A percentile compares a stretch with the other conserved stretches of the same genome.
phyloP scores from a whole-genome alignment of 2,113 vertebrate genomes.

The Platichthys stellatus region DNA sequence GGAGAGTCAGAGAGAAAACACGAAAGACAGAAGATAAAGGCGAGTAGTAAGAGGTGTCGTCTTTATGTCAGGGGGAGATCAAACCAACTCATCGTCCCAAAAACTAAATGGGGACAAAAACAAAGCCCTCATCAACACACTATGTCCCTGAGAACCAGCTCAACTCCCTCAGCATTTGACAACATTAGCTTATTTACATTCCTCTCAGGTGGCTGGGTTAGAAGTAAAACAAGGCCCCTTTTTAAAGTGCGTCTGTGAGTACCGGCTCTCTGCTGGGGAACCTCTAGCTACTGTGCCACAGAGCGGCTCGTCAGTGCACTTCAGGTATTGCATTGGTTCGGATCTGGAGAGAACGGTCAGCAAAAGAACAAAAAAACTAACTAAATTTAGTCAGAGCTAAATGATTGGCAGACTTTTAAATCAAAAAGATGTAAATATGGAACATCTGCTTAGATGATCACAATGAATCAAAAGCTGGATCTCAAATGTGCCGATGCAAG shows the following conservation, averaged over 20 bases:
- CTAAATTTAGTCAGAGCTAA: background rate
- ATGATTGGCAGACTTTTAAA: background rate
- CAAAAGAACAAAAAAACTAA: background rate
- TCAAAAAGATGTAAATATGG: background rate
- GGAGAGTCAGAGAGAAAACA: background rate
- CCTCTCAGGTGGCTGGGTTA: conserved; percentile 17
- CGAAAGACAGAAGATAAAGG: background rate
- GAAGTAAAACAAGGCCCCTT: conserved; percentile 41
- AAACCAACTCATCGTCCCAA: conserved; percentile 10
- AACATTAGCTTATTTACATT: conserved; percentile 31
- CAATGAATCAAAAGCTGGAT: background rate
- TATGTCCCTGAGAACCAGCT: conserved; percentile 68
- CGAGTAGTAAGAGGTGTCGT: background rate
- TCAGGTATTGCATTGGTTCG: conserved; percentile 52
- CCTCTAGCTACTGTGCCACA: conserved; percentile 35
- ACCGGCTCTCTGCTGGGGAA: conserved; percentile 31
- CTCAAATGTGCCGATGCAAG: background rate
- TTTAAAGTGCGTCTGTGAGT: conserved; percentile 63
- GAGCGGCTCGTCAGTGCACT: conserved; percentile 52
- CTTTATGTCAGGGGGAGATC: conserved; percentile 6
- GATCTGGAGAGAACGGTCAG: background rate
- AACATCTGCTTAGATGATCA: background rate
- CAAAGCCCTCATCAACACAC: conserved; percentile 45
- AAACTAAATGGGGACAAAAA: conserved; percentile 24
- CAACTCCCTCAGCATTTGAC: conserved; percentile 28